Evolutionary conservation across 2,113 vertebrate species (phyloP), one percentile per base, ranked within the genome.

Genomic region (Apaloderma vittatum): DNA sequence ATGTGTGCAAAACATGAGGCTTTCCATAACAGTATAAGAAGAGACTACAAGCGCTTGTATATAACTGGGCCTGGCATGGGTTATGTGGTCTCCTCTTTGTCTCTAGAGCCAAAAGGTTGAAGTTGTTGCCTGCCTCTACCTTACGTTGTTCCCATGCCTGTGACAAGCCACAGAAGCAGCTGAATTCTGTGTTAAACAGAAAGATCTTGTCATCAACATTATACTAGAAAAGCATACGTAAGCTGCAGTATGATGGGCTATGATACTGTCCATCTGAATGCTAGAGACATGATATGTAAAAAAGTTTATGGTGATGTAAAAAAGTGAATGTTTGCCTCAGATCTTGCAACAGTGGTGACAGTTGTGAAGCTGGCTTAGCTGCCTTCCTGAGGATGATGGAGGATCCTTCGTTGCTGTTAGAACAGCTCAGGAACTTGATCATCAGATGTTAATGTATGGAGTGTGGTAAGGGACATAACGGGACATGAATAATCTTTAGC

Each of bases 261-360:
- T 45, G 9, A 4, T 37, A 15, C 14, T 37, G 23, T 6, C 66
- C 12, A 8, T n/a, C 43, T 85, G 45, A 49, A 27, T 30, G 40
- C 54, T 65, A 46, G 49, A 57, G 72, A 58, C 8, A 1, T 7
- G 52, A 12, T 21, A 40, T 0, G 1, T 51, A 23, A 72, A 74
- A 74, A 90, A 86, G 75, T 59, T 20, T 36, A 0, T 36, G 26
- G 15, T 67, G 32, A 32, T 65, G 54, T 58, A 4, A n/a, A 48
- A 49, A 78, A 51, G 12, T 15, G 12, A 51, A 9, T 20, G 8
- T 15, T 7, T 3, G 57, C 22, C 46, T 57, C 18, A 19, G 3
- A 37, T 65, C 40, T 63, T 48, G 49, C 79, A 61, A 10, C 29
- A 59, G 40, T 0, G 0, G n/a, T 49, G 45, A 51, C 32, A 46